Conservation (phyloP, 1,140 invertebrate species). For the Chironomus striatipennis region DNA sequence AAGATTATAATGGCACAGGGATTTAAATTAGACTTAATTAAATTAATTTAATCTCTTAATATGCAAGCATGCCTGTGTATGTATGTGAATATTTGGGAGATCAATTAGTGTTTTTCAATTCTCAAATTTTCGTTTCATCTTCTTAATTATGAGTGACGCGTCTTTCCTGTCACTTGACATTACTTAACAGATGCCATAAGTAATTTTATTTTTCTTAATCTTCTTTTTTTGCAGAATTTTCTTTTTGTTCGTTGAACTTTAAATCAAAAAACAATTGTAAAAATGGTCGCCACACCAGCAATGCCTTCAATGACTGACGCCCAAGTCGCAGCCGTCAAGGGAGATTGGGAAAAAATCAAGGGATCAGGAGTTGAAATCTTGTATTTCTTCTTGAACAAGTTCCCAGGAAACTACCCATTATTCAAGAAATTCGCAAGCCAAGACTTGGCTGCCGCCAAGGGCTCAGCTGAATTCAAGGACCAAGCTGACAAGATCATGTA, state of each 20-base stretch:
- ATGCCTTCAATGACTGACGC: not conserved
- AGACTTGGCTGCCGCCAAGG: not conserved
- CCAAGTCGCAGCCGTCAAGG: not conserved
- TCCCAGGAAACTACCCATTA: not conserved
- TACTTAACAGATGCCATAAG: not conserved
- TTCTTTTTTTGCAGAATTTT: not conserved
- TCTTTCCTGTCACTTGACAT: not conserved
- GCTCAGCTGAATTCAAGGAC: not conserved
- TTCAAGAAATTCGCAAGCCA: not conserved
- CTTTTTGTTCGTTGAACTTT: too few relatives aligned
- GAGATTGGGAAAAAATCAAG: not conserved
- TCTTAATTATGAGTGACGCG: not conserved
- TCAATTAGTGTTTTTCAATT: too few relatives aligned
- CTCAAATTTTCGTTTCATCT: not conserved
- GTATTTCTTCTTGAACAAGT: not conserved
- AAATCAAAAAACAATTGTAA: not conserved
- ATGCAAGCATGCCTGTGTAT: too few relatives aligned
- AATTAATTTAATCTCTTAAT: not conserved
- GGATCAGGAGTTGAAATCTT: not conserved
- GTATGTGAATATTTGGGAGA: too few relatives aligned
- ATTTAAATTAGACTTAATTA: constrained; percentile 1
- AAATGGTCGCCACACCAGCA: not conserved
- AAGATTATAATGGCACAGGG: not conserved
- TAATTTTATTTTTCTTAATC: not conserved
- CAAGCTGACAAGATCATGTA: not conserved